Base-by-base conservation (phyloP, 2,797 vertebrate genomes). In the Cirrhinus molitorella region DNA sequence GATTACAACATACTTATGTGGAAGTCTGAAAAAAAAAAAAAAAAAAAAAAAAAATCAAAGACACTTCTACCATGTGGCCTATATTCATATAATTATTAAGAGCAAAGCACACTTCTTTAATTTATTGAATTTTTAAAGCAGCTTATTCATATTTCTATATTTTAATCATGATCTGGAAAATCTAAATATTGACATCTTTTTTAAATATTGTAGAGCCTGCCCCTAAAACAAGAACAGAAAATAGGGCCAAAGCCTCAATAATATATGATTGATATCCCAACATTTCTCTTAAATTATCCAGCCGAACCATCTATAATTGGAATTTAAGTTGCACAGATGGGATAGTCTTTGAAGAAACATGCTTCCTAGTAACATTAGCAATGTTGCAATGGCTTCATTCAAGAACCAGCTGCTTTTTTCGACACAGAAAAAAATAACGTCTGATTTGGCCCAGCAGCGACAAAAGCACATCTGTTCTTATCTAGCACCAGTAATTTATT, bases 371-470 rank as follows among this genome's bases (percentile, higher is more conserved):
- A 55, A 75, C 34, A 83, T 83, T 83, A 55, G n/a, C 71, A 66
- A 28, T 75, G 71, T 83, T 83, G 71, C 59, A 83, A 66, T 83
- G 80, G 47, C 49, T 83, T 75, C 59, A 28, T 75, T 83, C 71
- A 31, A 34, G 23, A 83, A 55, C 47, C 80, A 83, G 72, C 51
- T 83, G 80, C 17, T 67, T 75, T 75, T 55, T 75, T 75, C 13
- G 16, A 21, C 8, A 8, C 55, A 49, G 28, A 45, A 53, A 74
- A n/a, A 82, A 61, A 65, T 21, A 16, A 75, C 0, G 80, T 74
- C 57, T 82, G 71, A 82, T 82, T 82, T 53, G 70, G 70, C 71
- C 71, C 70, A 82, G 59, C 59, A 82, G 80, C 59, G 71, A 74
- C 71, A 82, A 66, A 66, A 82, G 57, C 71, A 51, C 80, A 82